Base-by-base conservation (phyloP, 2,797 vertebrate genomes). In the Acipenser oxyrinchus region DNA sequence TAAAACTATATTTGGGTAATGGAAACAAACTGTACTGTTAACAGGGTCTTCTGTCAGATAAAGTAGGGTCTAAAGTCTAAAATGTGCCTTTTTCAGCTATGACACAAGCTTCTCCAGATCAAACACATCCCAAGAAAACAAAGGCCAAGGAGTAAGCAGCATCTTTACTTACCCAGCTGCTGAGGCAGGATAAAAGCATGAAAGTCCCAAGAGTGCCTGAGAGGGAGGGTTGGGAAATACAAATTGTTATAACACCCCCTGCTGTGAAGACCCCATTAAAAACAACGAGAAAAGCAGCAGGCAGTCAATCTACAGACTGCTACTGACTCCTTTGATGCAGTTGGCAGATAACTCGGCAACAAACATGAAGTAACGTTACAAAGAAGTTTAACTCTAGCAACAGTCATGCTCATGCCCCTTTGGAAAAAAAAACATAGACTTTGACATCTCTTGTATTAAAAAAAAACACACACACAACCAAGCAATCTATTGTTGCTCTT, bases 211-310 rank as follows among this genome's bases (percentile, higher is more conserved):
- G 73, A 72, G 72, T 74, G 63, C 62, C 65, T n/a, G 57, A 60
- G 60, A 69, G 51, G 69, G 67, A 74, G 65, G 67, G 72, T 60
- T 12, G 71, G 70, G 71, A 67, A 78, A 75, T 71, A 84, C 75
- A 81, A 81, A 82, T 77, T 75, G 74, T 69, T 76, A 67, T 70
- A 69, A 60, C 52, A 60, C 68, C 50, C 11, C 82, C 82, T 74
- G 83, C 83, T 86, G 84, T 66, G 83, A 78, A 68, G 70, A 80
- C 69, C 73, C 77, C 69, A 79, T 84, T 82, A 83, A 84, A 84
- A 79, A 81, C 77, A 83, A 78, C 69, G 75, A 77, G 72, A 74
- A 76, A 74, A 76, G 62, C 79, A 82, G 83, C 76, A 68, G 79
- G 82, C 68, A 67, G 79, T 78, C 80, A 65, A 73, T 80, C 77